Conservation (phyloP, 2,113 vertebrate species). For the Hucho hucho region DNA sequence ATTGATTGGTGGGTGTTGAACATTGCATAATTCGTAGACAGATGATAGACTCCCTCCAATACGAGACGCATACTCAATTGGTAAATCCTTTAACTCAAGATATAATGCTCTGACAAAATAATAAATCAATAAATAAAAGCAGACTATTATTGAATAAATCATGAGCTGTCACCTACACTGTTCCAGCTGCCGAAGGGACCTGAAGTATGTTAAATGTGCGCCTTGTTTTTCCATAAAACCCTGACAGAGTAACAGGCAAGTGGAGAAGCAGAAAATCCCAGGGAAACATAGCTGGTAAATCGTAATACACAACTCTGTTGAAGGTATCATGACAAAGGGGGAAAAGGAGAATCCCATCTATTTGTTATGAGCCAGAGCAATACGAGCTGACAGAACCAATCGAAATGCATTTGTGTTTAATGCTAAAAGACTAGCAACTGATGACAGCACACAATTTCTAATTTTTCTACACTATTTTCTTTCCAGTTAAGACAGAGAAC, state of each 20-base stretch:
- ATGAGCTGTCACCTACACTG: constrained; percentile 30
- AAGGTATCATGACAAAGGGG: constrained; percentile 28
- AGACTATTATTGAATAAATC: constrained; percentile 42
- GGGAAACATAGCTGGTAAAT: constrained; percentile 46
- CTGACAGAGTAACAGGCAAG: constrained; percentile 34
- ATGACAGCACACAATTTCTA: constrained; percentile 53
- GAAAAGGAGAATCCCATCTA: constrained; percentile 34
- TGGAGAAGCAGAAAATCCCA: constrained; percentile 37
- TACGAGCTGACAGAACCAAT: constrained; percentile 56
- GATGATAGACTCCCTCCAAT: constrained; percentile 25
- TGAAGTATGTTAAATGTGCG: constrained; percentile 6
- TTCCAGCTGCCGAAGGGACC: not conserved
- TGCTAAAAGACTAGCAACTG: constrained; percentile 52
- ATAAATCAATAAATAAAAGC: constrained; percentile 35
- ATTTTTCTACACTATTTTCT: constrained; percentile 50
- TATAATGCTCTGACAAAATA: constrained; percentile 33
- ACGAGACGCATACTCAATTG: constrained; percentile 4
- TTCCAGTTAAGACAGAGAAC: constrained; percentile 52
- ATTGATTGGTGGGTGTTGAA: constrained; percentile 30
- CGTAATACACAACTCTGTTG: constrained; percentile 36
- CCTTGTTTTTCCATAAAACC: constrained; percentile 20
- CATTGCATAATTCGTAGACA: constrained; percentile 3
- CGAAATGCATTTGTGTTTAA: constrained; percentile 55
- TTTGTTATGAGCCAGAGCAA: constrained; percentile 55
- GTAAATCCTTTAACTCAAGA: constrained; percentile 34